Percentiles rank a stretch among this genome's conserved stretches.
phyloP scores from a whole-genome alignment of 1,140 invertebrate genomes.

The Drepana arcuata region DNA sequence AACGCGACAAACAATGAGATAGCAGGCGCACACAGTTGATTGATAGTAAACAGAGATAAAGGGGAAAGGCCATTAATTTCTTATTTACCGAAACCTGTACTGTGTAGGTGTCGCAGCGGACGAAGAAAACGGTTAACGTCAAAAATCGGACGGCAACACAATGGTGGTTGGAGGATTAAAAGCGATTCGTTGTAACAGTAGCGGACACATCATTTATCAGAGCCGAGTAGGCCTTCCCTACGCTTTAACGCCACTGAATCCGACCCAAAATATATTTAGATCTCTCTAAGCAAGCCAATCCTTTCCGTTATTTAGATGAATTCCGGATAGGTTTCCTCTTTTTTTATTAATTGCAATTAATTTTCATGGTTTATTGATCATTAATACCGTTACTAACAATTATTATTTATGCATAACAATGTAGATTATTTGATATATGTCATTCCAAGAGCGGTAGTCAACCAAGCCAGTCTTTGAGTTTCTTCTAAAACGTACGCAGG shows the following conservation, averaged over 20 bases:
- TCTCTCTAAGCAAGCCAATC: too few species aligned
- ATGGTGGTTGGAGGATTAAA: constrained; percentile 57
- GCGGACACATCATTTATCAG: constrained; percentile 64
- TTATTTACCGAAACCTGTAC: constrained; percentile 44
- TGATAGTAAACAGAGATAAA: constrained; percentile 48
- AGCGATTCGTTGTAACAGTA: constrained; percentile 62
- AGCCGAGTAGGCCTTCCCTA: constrained; percentile 37
- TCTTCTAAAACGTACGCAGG: too few species aligned
- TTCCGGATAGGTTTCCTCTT: too few species aligned
- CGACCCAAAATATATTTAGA: too few species aligned
- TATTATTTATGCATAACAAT: too few species aligned
- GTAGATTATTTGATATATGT: too few species aligned
- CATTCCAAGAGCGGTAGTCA: too few species aligned
- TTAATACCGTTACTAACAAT: too few species aligned
- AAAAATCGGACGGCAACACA: constrained; percentile 54
- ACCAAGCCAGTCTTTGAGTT: too few species aligned
- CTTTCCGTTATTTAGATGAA: too few species aligned
- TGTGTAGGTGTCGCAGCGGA: constrained; percentile 46
- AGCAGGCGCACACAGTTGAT: constrained; percentile 28
- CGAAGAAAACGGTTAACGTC: constrained; percentile 46
- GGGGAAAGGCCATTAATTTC: constrained; percentile 49
- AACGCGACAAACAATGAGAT: constrained; percentile 33
- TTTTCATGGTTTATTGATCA: too few species aligned
- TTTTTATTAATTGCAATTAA: too few species aligned
- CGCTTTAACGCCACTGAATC: constrained; percentile 22